A percentile compares a stretch with the other conserved stretches of the same genome.
Conservation (phyloP, 2,113 vertebrate genomes). For the Trochalopteron elliotii region DNA sequence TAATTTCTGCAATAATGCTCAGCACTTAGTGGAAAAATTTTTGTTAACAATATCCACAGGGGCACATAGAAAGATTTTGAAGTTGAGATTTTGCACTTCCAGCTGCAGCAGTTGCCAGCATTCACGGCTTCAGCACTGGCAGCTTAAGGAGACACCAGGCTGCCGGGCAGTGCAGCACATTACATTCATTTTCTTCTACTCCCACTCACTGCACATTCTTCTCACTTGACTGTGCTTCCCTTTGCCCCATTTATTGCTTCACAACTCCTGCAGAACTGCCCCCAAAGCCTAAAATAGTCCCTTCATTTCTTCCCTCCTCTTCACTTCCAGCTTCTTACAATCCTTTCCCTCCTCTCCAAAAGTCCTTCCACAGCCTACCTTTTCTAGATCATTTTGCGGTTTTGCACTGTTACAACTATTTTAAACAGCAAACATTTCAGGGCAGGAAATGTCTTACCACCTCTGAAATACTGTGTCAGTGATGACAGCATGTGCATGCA, state of each 20-base stretch:
- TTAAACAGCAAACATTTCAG: not conserved
- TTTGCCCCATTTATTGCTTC: slow-evolving; percentile 60
- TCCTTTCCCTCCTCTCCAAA: not conserved
- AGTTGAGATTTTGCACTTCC: not conserved
- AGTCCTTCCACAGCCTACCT: not conserved
- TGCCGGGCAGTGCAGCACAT: not conserved
- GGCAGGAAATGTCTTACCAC: not conserved
- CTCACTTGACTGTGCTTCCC: slow-evolving; percentile 61
- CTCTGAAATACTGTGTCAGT: not conserved
- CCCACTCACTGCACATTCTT: slow-evolving; percentile 66
- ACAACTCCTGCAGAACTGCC: not conserved
- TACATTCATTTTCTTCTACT: slow-evolving; percentile 57
- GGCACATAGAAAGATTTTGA: not conserved
- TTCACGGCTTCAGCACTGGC: not conserved
- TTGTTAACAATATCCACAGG: not conserved
- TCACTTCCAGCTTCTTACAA: not conserved
- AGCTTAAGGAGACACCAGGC: slow-evolving; percentile 5
- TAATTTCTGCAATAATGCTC: not conserved
- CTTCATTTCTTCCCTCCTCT: not conserved
- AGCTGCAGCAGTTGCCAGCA: not conserved
- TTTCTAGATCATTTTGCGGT: not conserved
- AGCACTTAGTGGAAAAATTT: not conserved
- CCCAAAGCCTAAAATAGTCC: slow-evolving; percentile 41
- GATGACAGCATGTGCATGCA: not conserved
- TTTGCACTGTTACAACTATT: not conserved